Conservation (phyloP, 2,113 vertebrate species). For the Calidris pugnax region DNA sequence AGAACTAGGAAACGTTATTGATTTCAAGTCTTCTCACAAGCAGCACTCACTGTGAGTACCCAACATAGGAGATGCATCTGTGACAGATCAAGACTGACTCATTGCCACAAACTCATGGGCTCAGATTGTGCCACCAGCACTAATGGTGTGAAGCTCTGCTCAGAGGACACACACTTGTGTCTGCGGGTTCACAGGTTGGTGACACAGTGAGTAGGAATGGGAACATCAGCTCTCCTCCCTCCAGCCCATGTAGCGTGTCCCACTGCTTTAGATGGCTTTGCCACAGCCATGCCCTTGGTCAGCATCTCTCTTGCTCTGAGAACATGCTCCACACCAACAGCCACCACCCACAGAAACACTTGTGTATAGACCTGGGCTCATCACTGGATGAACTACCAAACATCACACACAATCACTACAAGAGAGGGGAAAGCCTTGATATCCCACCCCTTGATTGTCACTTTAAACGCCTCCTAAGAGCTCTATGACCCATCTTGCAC, state of each 20-base stretch:
- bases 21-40: not conserved
- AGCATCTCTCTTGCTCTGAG: not conserved
- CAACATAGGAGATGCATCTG: fast-evolving
- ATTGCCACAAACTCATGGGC: not conserved
- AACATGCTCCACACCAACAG: not conserved
- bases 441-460: not conserved
- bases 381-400: not conserved
- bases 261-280: not conserved
- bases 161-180: not conserved
- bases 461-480: not conserved
- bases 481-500: not conserved
- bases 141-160: not conserved
- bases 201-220: not conserved
- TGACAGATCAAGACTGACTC: not conserved
- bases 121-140: not conserved
- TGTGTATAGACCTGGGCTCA: not conserved
- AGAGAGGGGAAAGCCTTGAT: not conserved
- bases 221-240: not conserved
- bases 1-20: not conserved
- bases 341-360: not conserved
- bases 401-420: not conserved
- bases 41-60: not conserved
- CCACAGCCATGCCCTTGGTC: not conserved
- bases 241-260: not conserved
- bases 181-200: not conserved